These are phyloP conservation scores for Erebia aethiops DNA, from an alignment of 2,888 invertebrate species.

Conservation along the genomic window DNA sequence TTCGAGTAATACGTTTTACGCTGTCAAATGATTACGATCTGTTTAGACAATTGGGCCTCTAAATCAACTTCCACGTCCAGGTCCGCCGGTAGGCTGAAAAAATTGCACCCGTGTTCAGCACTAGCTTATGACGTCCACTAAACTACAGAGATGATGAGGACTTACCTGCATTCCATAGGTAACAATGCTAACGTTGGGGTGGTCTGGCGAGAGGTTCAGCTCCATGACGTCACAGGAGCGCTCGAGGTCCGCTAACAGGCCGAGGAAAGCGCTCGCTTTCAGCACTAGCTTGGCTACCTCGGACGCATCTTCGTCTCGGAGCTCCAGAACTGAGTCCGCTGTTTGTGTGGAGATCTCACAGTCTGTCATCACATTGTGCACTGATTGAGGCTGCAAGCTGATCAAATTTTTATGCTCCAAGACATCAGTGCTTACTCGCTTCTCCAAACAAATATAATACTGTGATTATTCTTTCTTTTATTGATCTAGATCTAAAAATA, in stretches of 20 bases:
- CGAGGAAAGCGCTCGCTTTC: slow-evolving; percentile 85
- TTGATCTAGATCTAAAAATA: too few relatives aligned
- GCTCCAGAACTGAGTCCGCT: slow-evolving; percentile 86
- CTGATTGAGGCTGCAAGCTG: slow-evolving; percentile 83
- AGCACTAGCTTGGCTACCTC: slow-evolving; percentile 87
- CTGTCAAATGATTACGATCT: too few relatives aligned
- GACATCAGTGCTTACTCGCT: too few relatives aligned
- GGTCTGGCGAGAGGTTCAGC: slow-evolving; percentile 88
- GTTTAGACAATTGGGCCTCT: too few relatives aligned
- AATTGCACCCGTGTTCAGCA: slow-evolving; percentile 78
- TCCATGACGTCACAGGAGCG: slow-evolving; percentile 91
- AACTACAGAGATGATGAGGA: slow-evolving; percentile 77
- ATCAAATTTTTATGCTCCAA: too few relatives aligned
- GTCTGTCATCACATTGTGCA: slow-evolving; percentile 91
- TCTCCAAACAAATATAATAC: too few relatives aligned
- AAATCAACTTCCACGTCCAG: too few relatives aligned
- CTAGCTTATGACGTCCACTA: slow-evolving; percentile 76
- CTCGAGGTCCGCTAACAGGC: slow-evolving; percentile 92
- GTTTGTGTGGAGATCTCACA: slow-evolving; percentile 92
- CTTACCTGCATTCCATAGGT: slow-evolving; percentile 88
- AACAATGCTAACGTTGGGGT: slow-evolving; percentile 91
- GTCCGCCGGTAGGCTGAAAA: slow-evolving; percentile 91
- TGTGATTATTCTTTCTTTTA: too few relatives aligned
- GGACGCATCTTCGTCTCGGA: slow-evolving; percentile 85
- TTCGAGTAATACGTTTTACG: too few relatives aligned